Evolutionary conservation across 2,797 vertebrate genomes (phyloP), one percentile per base, ranked within the genome.

Genomic region (Eremophila alpestris): DNA sequence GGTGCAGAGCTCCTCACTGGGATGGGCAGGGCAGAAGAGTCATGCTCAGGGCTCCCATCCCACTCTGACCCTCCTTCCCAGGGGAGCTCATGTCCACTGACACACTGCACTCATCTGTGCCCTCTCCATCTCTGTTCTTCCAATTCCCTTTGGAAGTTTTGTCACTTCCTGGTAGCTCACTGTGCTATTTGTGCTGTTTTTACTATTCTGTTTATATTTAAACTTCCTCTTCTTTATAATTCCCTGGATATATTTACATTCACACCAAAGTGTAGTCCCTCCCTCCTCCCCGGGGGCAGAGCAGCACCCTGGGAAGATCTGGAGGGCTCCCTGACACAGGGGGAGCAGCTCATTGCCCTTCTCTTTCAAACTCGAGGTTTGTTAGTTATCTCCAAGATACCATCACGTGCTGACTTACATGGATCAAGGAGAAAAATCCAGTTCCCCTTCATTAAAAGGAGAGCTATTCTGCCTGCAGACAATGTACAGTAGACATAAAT

Each of bases 191-290:
- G 63, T 76, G 34, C 30, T 82, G 38, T 0, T 59, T 71, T 90
- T 83, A 91, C 85, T 67, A 51, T 84, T 68, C 82, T 95, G 86
- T 93, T 96, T 96, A 91, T 63, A 84, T 94, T 94, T 68, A 74
- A 93, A 90, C 71, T 94, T 97, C 95, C 91, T 94, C 63, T 88
- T 86, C 91, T 84, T 88, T 93, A 21, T 40, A 90, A 74, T 55
- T 87, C 64, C 75, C 74, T 74, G 87, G n/a, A 26, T 30, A 40
- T 95, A 96, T 96, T 93, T 96, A 95, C 46, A 70, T 94, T 96
- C 91, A 83, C 93, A 96, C 68, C 0, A 27, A 62, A 58, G 27
- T 49, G 27, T 7, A 89, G 49, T 18, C 74, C 84, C 75, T 41
- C 56, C 48, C 30, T 70, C 24, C 48, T 48, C 49, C 30, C n/a